These are phyloP conservation scores for Timema cristinae DNA, from an alignment of 2,888 invertebrate genomes.

Conservation along the genomic window DNA sequence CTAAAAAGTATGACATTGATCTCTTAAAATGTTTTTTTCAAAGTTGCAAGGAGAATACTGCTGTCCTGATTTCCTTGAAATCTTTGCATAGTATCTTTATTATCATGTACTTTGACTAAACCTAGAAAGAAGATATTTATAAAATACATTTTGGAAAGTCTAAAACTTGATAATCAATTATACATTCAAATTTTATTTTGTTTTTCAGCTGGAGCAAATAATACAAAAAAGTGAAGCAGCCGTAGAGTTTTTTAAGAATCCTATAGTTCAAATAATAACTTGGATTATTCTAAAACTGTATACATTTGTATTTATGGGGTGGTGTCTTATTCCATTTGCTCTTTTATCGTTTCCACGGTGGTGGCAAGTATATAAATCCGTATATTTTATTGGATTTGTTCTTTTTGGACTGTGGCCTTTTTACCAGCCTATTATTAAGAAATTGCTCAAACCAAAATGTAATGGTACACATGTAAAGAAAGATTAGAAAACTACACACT, in stretches of 20 bases:
- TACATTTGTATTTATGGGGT: slow-evolving; percentile 78
- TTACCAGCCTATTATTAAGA: slow-evolving; percentile 44
- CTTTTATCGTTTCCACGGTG: slow-evolving; percentile 66
- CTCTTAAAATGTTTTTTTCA: too few relatives aligned
- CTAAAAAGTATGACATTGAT: too few relatives aligned
- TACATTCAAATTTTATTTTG: slow-evolving; percentile 27
- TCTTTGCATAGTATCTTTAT: too few relatives aligned
- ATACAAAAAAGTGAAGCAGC: slow-evolving; percentile 49
- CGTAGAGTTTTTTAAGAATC: slow-evolving; percentile 13
- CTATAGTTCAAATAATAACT: slow-evolving; percentile 40
- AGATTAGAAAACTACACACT: not conserved
- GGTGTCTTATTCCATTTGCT: slow-evolving; percentile 71
- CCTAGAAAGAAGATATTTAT: too few relatives aligned
- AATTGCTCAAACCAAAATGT: slow-evolving; percentile 27
- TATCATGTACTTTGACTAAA: too few relatives aligned
- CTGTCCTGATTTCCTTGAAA: too few relatives aligned
- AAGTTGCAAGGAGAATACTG: too few relatives aligned
- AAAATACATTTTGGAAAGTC: too few relatives aligned
- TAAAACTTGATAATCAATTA: not conserved
- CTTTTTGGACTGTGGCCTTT: slow-evolving; percentile 64
- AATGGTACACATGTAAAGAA: not conserved
- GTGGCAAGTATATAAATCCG: slow-evolving; percentile 57
- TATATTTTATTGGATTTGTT: slow-evolving; percentile 67
- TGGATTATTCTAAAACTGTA: slow-evolving; percentile 65
- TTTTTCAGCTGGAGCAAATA: slow-evolving; percentile 53